phyloP scores from a whole-genome alignment of 2,113 vertebrate species.

The Oryzias curvinotus region DNA sequence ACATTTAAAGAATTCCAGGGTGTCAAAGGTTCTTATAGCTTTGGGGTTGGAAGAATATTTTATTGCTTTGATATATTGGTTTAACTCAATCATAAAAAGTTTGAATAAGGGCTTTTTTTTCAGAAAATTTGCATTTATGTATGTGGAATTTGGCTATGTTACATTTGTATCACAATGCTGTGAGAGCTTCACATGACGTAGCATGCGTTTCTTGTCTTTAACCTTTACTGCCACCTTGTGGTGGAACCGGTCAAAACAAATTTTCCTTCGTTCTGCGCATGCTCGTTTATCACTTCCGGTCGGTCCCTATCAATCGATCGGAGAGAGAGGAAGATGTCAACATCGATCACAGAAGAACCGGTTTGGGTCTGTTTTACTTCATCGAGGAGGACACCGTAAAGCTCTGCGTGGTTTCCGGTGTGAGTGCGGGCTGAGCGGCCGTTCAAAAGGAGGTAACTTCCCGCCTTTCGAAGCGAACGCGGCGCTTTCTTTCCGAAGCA shows the following conservation, averaged over 20 bases:
- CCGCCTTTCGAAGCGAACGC: too few species aligned
- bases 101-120: too few species aligned
- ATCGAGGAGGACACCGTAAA: conserved; percentile 22
- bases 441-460: conserved; percentile 38
- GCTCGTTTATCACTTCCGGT: conserved; percentile 47
- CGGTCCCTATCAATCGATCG: conserved; percentile 83
- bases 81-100: too few species aligned
- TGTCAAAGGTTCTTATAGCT: too few species aligned
- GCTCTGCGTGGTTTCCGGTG: neutral
- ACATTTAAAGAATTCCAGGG: too few species aligned
- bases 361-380: conserved; percentile 65
- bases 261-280: conserved; percentile 39
- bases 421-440: neutral
- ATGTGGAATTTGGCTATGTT: too few species aligned
- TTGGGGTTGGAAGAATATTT: too few species aligned
- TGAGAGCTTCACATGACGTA: too few species aligned
- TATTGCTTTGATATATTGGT: too few species aligned
- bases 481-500: neutral
- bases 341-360: conserved; percentile 83
- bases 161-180: too few species aligned
- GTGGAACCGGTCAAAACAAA: neutral
- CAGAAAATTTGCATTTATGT: too few species aligned
- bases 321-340: conserved; percentile 83
- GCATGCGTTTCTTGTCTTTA: too few species aligned
- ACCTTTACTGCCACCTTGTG: conserved; percentile 34